Conservation (phyloP, 2,888 invertebrate genomes). For the Sussaba pulchella region DNA sequence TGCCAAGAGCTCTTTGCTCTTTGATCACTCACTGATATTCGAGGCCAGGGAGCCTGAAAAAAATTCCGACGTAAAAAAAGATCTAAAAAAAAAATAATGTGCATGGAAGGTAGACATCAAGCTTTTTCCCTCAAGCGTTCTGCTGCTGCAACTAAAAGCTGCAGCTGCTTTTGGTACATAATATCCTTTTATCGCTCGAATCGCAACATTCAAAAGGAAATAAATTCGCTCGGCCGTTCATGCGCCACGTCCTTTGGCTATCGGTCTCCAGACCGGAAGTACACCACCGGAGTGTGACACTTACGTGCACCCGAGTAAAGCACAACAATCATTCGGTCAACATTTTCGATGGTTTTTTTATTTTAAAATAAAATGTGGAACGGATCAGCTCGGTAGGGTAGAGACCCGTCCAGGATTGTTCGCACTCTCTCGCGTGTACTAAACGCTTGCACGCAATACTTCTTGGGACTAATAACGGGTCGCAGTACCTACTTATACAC, state of each 20-base stretch:
- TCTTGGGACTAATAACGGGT: too few species aligned
- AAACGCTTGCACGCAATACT: too few species aligned
- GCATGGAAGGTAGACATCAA: too few species aligned
- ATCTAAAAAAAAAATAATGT: too few species aligned
- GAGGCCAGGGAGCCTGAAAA: too few species aligned
- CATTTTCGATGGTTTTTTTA: slow-evolving; percentile 5
- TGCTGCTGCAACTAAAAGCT: too few species aligned
- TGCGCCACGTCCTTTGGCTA: background rate
- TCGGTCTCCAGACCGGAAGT: slow-evolving; percentile 1
- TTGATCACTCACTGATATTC: too few species aligned
- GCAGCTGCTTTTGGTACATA: too few species aligned
- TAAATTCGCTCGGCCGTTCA: background rate
- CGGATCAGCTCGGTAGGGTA: slow-evolving; percentile 4
- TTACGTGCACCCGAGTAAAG: slow-evolving; percentile 12
- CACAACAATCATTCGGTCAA: background rate
- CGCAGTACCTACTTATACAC: slow-evolving; percentile 7
- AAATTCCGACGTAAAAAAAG: too few species aligned
- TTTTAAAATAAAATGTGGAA: too few species aligned
- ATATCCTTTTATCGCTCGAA: background rate
- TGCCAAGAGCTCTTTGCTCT: too few species aligned
- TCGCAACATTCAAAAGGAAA: background rate
- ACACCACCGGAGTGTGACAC: background rate
- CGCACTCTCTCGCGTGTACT: slow-evolving; percentile 14
- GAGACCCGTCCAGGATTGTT: slow-evolving; percentile 8
- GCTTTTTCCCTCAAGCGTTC: too few species aligned